Percentiles rank a stretch among this genome's conserved stretches.
phyloP scores from a whole-genome alignment of 2,888 invertebrate species.

The Heterodera filipjevi region DNA sequence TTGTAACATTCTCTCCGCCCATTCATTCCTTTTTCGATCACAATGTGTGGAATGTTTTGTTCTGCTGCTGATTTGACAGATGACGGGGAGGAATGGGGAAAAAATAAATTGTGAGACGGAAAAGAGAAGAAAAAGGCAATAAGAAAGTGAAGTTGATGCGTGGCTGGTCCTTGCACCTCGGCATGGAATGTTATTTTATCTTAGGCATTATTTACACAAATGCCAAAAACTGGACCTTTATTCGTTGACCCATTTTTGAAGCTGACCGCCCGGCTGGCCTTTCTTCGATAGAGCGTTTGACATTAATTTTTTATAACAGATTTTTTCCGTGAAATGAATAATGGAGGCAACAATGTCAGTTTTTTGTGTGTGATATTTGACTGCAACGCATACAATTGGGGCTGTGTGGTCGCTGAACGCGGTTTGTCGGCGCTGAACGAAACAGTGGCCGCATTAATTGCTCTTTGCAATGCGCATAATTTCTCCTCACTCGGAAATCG shows the following conservation, averaged over 20 bases:
- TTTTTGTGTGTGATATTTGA: slow-evolving; percentile 37
- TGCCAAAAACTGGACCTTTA: no score
- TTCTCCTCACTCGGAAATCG: slow-evolving; percentile 39
- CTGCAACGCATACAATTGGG: slow-evolving; percentile 43
- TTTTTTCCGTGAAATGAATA: slow-evolving; percentile 4
- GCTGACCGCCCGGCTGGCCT: no score
- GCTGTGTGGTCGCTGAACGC: slow-evolving; percentile 27
- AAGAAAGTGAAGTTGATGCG: no score
- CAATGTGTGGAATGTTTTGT: not conserved
- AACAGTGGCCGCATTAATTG: slow-evolving; percentile 37
- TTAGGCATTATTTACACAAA: no score
- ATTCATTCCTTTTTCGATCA: slow-evolving; percentile 1
- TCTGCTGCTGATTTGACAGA: not conserved
- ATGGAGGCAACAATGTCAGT: slow-evolving; percentile 22
- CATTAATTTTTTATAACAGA: no score
- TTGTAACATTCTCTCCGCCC: not conserved
- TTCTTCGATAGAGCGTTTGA: no score
- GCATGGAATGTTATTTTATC: no score
- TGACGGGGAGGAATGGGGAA: not conserved
- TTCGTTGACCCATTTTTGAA: no score
- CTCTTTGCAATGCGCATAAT: slow-evolving; percentile 40
- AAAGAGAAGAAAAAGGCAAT: not conserved
- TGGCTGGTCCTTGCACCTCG: no score
- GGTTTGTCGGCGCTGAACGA: slow-evolving; percentile 24
- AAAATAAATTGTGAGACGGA: not conserved